Evolutionary conservation across 2,797 vertebrate genomes (phyloP), one percentile per base, ranked within the genome.

Genomic region (Zenarchopterus dispar): DNA sequence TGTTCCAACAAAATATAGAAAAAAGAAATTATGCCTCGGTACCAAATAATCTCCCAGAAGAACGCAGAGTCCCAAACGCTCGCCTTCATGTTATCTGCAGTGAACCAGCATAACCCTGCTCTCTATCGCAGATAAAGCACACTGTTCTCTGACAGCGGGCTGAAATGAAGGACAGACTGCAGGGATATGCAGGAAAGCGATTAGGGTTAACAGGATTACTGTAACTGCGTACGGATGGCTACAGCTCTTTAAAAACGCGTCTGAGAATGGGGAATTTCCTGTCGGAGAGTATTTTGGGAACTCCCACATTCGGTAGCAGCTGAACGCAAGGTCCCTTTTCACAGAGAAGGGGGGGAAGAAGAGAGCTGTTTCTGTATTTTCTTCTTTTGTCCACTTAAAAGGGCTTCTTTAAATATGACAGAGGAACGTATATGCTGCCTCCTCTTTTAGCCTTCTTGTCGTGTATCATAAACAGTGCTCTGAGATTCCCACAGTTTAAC

Each of bases 211-310:
- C 89, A 89, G 87, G 92, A 92, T 93, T 90, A 93, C 88, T 90
- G 81, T 84, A 88, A 86, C 84, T 82, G 75, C 74, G 73, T 87
- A 89, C 45, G 60, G 75, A 86, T 76, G 79, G 78, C 67, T 66
- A 61, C 72, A 67, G 88, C 84, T 81, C 80, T 89, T 90, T 85
- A 87, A 90, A 57, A 90, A 90, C 58, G 62, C 65, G 55, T 77
- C 78, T 79, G 82, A 89, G 87, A 92, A 91, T 89, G 88, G 87
- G 92, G 92, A 92, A 94, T 93, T 94, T 94, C 93, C 92, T 93
- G 92, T 88, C 67, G 9, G 61, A 47, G 85, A 81, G 88, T 93
- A 93, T 93, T 93, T 93, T 88, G 78, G 88, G 89, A 93, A 91
- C 91, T 92, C 91, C 92, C 85, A 90, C 90, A 87, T 84, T 91